Base-by-base conservation (phyloP, 1,140 invertebrate species). In the Lucilia sericata region DNA sequence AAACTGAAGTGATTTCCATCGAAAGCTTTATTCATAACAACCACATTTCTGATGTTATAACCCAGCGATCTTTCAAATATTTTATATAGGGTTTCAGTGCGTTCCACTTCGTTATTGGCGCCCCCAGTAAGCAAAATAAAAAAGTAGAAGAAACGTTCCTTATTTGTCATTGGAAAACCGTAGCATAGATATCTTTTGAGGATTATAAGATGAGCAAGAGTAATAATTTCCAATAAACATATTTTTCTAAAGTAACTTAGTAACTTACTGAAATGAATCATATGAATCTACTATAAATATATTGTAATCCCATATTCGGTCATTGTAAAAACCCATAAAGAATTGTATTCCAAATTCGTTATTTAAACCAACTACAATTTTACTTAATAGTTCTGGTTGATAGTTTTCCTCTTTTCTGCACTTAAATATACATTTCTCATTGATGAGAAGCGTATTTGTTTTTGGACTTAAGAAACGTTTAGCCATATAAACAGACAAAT, bases 101-200 rank as follows among this genome's bases (percentile, higher is more conserved):
- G 49, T 9, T 14, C 13, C 1, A 2, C 25, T 12, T 60, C 19
- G 2, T 21, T 49, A 5, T 2, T 30, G 0, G 42, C 1, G 2
- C 12, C 8, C 25, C 75, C 51, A 9, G 84, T 85, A 49, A 85
- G 75, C 2, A 85, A 14, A 30, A 85, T 83, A 65, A 85, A 83
- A 42, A 85, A 85, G 47, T 83, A 51, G 14, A 83, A 85, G 17
- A 49, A 19, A 17, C 83, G 65, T 7, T 85, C 84, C n/a, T 83
- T 47, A 60, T 19, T 7, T 0, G 84, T 82, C 19, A 14, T 25
- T 1, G 84, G 84, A 17, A 85, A 74, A 13, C 49, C 5, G 9
- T 55, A 17, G 12, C 47, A 25, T 0, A 85, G 21, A 10, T 21
- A 17, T 42, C 84, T 84, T 2, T 9, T 49, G 49, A 1, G 13